Evolutionary conservation across 1,140 invertebrate species (phyloP).

Genomic region (Drosophila tropicalis): DNA sequence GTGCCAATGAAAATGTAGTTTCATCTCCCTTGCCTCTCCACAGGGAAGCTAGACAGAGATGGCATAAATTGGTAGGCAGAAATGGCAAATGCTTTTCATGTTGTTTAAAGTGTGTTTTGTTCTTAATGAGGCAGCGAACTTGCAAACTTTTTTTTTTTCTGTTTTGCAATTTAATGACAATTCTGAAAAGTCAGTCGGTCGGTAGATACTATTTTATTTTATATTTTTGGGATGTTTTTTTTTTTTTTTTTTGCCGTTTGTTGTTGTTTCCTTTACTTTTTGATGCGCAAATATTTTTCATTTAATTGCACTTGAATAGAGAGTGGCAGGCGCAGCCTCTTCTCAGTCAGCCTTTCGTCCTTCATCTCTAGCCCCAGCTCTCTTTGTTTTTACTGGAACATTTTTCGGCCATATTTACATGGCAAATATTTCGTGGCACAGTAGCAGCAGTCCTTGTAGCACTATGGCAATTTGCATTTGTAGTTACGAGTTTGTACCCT

Average conservation of each 20-base stretch:
- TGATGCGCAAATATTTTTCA: constrained; percentile 75
- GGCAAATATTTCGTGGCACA: constrained; percentile 67
- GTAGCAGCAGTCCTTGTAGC: constrained; percentile 7
- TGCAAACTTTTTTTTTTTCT: constrained; percentile 45
- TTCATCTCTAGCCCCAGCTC: constrained; percentile 3
- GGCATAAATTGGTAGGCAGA: no score
- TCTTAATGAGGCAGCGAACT: constrained; percentile 34
- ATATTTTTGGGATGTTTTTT: constrained; percentile 3
- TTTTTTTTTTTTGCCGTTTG: constrained; percentile 19
- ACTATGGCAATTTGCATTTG: constrained; percentile 60
- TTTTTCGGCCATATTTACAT: constrained; percentile 66
- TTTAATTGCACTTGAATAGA: constrained; percentile 73
- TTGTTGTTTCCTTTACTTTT: constrained; percentile 47
- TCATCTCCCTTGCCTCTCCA: background rate
- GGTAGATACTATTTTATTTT: background rate
- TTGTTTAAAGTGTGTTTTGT: constrained; percentile 17
- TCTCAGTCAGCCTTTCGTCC: constrained; percentile 13
- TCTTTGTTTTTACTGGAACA: constrained; percentile 22
- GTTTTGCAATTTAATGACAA: constrained; percentile 51
- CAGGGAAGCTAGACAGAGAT: background rate
- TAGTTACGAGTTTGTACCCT: constrained; percentile 12
- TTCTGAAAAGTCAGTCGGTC: constrained; percentile 13
- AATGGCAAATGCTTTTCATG: background rate
- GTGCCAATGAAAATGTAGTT: constrained; percentile 65
- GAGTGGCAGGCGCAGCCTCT: constrained; percentile 13